Evolutionary conservation across 1,140 invertebrate genomes (phyloP), one percentile per base, ranked within the genome.

Genomic region (Drosophila albomicans): DNA sequence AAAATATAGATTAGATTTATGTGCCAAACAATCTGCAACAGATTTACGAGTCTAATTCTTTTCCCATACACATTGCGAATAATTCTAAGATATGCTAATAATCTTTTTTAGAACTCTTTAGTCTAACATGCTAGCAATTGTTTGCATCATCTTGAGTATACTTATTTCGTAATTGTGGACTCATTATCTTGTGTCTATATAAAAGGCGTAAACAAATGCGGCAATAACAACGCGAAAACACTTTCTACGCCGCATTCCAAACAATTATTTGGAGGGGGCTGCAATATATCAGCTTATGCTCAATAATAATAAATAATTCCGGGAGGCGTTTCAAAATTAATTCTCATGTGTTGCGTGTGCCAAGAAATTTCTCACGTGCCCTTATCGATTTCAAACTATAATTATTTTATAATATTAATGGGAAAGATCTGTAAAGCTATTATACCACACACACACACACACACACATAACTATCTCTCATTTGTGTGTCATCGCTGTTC

Each of bases 211-310:
- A 78, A 68, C 35, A 49, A 69, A 74, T 45, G 7, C 20, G 15
- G 2, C n/a, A 56, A 25, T 4, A 25, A 25, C 20, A 25, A 25
- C 20, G 20, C 20, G 20, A 58, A 67, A 46, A 38, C 32, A 58
- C 41, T 61, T 73, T 67, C 48, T 78, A 78, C 75, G 75, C 72
- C 54, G 56, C 61, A 71, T 51, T 65, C 52, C 11, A 61, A 58
- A 46, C 43, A 62, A 45, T 25, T 25, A 64, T 64, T 43, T 25
- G 20, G 20, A 3, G n/a, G 30, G 20, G 32, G 15, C 59, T 32
- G 54, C 51, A 64, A 68, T 59, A 58, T 59, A 65, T 59, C 38
- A 35, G 61, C 57, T 41, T 69, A 32, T 59, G 25, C 15, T 10
- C 30, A n/a, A n/a, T n/a, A n/a, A n/a, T n/a, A n/a, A 54, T 59